phyloP scores from a whole-genome alignment of 2,888 invertebrate genomes.

The Agrochola lychnidis region DNA sequence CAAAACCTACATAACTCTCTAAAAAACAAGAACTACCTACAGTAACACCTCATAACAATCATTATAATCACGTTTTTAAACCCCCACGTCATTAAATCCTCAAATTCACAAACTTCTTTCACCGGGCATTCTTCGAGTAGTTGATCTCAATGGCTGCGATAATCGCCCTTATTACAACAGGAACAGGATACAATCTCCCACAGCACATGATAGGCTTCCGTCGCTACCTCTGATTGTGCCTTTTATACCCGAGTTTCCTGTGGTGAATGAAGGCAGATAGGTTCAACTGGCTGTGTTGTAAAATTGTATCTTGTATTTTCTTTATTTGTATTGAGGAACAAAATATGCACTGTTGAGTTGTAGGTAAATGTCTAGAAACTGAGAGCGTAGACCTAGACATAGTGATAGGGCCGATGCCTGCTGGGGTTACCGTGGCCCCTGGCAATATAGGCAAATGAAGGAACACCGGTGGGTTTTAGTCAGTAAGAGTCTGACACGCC shows the following conservation, averaged over 20 bases:
- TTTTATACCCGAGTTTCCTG: conserved; percentile 43
- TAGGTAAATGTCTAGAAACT: not conserved
- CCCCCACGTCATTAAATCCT: not conserved
- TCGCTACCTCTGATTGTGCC: conserved; percentile 37
- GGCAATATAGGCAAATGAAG: no score
- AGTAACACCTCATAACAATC: not conserved
- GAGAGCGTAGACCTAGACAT: not conserved
- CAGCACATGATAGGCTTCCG: conserved; percentile 9
- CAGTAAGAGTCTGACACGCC: no score
- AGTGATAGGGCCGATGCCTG: no score
- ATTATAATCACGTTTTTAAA: not conserved
- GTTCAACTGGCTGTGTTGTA: conserved; percentile 7
- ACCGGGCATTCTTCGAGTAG: conserved; percentile 6
- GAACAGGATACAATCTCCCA: conserved; percentile 21
- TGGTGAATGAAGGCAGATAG: conserved; percentile 25
- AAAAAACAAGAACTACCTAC: not conserved
- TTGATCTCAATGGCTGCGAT: not conserved
- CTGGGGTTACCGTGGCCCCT: no score
- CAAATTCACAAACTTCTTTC: not conserved
- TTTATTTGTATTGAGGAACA: not conserved
- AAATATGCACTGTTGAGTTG: not conserved
- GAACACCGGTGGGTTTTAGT: no score
- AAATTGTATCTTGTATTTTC: not conserved
- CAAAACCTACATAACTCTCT: not conserved
- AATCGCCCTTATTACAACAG: conserved; percentile 14